Base-by-base conservation (phyloP, 2,888 invertebrate genomes). In the Conus canariensis region DNA sequence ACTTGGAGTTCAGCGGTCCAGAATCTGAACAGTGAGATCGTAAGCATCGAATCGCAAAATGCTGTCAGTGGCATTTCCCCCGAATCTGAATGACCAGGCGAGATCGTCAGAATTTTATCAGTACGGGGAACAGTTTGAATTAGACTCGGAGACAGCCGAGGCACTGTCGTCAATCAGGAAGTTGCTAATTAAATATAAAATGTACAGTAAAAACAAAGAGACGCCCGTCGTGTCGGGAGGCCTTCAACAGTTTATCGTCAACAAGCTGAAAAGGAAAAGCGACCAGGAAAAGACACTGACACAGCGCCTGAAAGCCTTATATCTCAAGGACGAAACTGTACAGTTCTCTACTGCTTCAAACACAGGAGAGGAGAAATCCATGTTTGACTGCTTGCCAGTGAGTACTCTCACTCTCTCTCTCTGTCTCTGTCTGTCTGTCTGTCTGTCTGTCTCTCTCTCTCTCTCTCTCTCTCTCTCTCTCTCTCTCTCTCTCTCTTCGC, bases 231-330 rank as follows among this genome's bases (percentile, higher is more conserved):
- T 93, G 83, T 94, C 95, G 14, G 95, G 94, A 12, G 95, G 94
- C 30, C 90, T 95, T 64, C 95, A 95, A 85, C 94, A 95, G 85
- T 94, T 93, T 87, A 91, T 95, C 5, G 94, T 92, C 87, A 93
- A 93, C 91, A 92, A 94, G 89, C 89, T 92, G 58, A 89, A 88
- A 74, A 89, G 92, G 16, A 86, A 90, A 87, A 90, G 87, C 22
- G 87, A 67, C 12, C 77, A 88, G 22, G 89, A 85, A 9, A 87
- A 30, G 10, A 88, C 70, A 45, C 77, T 90, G 60, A 85, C 90
- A 7, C 89, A 91, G 25, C 77, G 90, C 45, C 77, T 91, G 59
- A 85, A 90, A 88, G 91, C 91, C 19, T 67, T 92, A 16, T 92
- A 92, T 83, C 87, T 89, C 59, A 90, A 88, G 58, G 91, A 90